A percentile compares a stretch with the other conserved stretches of the same genome.
Evolutionary conservation across 2,797 vertebrate species (phyloP).

Genomic region (Orestias chungarensis): DNA sequence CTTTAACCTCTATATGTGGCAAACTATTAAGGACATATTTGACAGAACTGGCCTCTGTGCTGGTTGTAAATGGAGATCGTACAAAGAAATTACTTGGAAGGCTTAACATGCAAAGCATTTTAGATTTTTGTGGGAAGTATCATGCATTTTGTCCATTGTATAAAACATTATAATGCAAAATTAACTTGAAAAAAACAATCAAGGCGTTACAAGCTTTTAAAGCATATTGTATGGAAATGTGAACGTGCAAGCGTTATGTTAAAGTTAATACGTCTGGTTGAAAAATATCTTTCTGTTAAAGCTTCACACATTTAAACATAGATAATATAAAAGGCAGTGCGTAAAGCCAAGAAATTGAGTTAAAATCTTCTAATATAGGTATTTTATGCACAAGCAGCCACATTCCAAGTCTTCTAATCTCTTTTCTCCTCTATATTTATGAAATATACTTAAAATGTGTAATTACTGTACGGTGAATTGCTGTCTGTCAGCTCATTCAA

Average conservation of each 20-base stretch:
- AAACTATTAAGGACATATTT: background rate
- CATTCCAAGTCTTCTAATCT: background rate
- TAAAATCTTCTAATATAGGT: background rate
- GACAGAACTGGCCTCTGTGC: too few species aligned
- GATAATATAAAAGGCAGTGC: conserved; percentile 7
- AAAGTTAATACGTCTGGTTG: background rate
- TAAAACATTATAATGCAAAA: too few species aligned
- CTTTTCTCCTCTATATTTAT: background rate
- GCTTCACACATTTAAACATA: background rate
- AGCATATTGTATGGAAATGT: background rate
- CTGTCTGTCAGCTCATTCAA: conserved; percentile 1
- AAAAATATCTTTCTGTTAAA: background rate
- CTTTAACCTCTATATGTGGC: background rate
- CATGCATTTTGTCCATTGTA: too few species aligned
- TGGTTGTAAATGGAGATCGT: too few species aligned
- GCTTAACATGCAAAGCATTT: background rate
- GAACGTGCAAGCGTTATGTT: background rate
- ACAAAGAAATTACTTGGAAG: background rate
- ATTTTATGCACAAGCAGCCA: background rate
- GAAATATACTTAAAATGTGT: background rate
- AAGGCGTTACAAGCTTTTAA: background rate
- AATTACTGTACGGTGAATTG: background rate
- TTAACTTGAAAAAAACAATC: background rate
- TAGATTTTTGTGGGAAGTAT: too few species aligned
- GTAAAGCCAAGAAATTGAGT: background rate